Evolutionary conservation across 2,888 invertebrate genomes (phyloP).

Genomic region (Cryptocephalus moraei): DNA sequence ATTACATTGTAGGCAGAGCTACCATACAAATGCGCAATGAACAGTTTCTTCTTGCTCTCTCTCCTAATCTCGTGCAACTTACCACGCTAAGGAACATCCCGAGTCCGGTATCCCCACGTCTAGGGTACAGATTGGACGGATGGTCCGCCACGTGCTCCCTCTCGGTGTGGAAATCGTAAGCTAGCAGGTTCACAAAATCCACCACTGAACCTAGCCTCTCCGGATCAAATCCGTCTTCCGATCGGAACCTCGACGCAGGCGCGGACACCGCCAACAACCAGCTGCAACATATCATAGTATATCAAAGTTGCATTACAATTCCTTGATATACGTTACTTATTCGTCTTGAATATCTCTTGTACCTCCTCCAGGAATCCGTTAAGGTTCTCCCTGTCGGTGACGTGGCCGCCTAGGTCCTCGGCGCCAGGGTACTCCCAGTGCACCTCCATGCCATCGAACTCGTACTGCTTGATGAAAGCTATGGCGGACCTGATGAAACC

Average conservation of each 20-base stretch:
- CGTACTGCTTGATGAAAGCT: slow-evolving; percentile 52
- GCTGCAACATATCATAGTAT: neutral
- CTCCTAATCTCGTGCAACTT: slow-evolving; percentile 16
- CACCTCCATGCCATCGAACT: slow-evolving; percentile 74
- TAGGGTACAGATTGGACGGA: slow-evolving; percentile 41
- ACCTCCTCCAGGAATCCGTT: slow-evolving; percentile 45
- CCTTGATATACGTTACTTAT: neutral
- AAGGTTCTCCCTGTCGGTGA: slow-evolving; percentile 38
- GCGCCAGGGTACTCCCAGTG: slow-evolving; percentile 66
- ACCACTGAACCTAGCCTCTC: slow-evolving; percentile 48
- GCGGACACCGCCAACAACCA: slow-evolving; percentile 41
- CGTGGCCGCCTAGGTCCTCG: slow-evolving; percentile 36
- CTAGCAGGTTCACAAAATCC: slow-evolving; percentile 59
- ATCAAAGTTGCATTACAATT: neutral
- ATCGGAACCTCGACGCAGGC: slow-evolving; percentile 50
- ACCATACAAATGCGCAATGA: neutral
- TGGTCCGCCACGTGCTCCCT: slow-evolving; percentile 39
- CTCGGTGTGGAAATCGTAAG: slow-evolving; percentile 50
- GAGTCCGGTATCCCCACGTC: slow-evolving; percentile 40
- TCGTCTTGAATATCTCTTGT: slow-evolving; percentile 45
- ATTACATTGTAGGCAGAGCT: too few relatives aligned
- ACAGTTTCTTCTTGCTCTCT: too few relatives aligned
- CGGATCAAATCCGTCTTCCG: slow-evolving; percentile 58
- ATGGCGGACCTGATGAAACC: slow-evolving; percentile 56
- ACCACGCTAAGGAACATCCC: slow-evolving; percentile 45